Percentiles rank a stretch among this genome's conserved stretches.
These are phyloP conservation scores for Melanotaenia parkinsoni DNA, from an alignment of 2,797 vertebrate species.

Conservation along the genomic window DNA sequence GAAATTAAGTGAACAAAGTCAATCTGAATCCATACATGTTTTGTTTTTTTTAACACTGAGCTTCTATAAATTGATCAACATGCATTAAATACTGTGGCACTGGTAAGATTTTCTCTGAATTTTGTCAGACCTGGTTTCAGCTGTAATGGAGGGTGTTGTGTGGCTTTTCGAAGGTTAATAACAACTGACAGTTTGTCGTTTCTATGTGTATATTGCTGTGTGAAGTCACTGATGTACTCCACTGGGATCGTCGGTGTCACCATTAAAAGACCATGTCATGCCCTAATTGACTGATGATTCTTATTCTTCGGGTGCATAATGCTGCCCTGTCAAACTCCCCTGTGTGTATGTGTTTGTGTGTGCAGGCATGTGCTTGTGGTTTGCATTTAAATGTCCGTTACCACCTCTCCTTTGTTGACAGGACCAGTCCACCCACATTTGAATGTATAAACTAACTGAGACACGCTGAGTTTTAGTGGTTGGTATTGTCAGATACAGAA, in stretches of 20 bases:
- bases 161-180: conserved; percentile 36
- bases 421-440: conserved; percentile 21
- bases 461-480: conserved; percentile 1
- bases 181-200: conserved; percentile 50
- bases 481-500: background rate
- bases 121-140: conserved; percentile 2
- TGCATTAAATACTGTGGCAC: background rate
- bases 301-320: conserved; percentile 62
- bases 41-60: background rate
- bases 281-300: conserved; percentile 72
- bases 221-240: conserved; percentile 56
- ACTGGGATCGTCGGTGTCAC: conserved; percentile 49
- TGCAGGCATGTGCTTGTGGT: conserved; percentile 17
- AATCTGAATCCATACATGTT: background rate
- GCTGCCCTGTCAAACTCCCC: conserved; percentile 43
- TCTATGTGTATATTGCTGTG: conserved; percentile 45
- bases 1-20: background rate
- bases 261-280: conserved; percentile 59
- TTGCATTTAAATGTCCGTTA: conserved; percentile 43
- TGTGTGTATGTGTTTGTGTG: conserved; percentile 17
- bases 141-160: background rate
- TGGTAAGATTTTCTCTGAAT: background rate
- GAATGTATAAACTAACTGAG: conserved; percentile 31
- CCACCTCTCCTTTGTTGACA: conserved; percentile 17
- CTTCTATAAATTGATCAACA: background rate